Evolutionary conservation across 1,140 invertebrate species (phyloP), one percentile per base, ranked within the genome.

Genomic region (Euschistus heros): DNA sequence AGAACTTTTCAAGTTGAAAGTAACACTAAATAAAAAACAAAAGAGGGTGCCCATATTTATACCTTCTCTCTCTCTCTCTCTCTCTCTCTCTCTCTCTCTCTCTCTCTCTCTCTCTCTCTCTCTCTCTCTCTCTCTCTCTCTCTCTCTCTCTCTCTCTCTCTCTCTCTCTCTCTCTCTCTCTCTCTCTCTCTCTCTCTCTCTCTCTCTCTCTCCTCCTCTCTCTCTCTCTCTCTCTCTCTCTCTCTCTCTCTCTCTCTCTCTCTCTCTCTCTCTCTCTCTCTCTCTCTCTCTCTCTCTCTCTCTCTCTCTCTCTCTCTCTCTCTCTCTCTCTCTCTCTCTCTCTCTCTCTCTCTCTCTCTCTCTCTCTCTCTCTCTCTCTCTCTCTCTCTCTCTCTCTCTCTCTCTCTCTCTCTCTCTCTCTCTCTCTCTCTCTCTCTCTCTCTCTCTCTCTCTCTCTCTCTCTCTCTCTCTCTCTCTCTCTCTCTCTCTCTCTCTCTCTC

Each of bases 301-400:
- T 60, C 57, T 60, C 57, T 33, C 57, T 60, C 57, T 60, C 57
- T 33, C 57, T 60, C 57, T 27, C 26, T 60, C 27, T 33, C 27
- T 60, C 57, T 33, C 24, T 18, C 18, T 18, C 18, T 18, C 15
- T 60, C 57, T 33, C 27, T 33, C 57, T 24, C 57, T 33, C 27
- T 33, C 27, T 27, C 26, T 27, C 57, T 33, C 27, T 33, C 57
- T 60, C 57, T 60, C 57, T 24, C 57, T 60, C 57, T 60, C 57
- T 60, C 57, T 60, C 57, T 24, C 57, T 60, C 57, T 60, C 57
- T 60, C 57, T 60, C 57, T 60, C 57, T 60, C 57, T 60, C 57
- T 60, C 57, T 60, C 57, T 60, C 57, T 60, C 57, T 60, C 57
- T 60, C 57, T 60, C 57, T 60, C 57, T 60, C 57, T 60, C 57